phyloP scores from a whole-genome alignment of 2,797 vertebrate genomes.

The Avahi laniger region DNA sequence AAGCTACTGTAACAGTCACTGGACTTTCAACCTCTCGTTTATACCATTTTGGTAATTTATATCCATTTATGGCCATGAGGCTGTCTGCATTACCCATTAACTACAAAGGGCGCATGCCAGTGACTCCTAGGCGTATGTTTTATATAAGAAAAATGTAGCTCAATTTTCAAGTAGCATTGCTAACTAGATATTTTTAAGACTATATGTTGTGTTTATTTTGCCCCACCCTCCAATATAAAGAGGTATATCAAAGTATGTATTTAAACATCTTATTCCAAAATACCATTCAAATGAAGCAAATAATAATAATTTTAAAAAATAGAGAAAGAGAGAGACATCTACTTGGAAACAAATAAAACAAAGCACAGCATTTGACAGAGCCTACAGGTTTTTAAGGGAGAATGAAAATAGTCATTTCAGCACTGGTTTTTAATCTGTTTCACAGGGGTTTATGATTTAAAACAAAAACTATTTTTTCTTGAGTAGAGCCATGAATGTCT shows the following conservation, averaged over 20 bases:
- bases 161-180: slow-evolving; percentile 69
- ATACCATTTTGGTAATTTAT: slow-evolving; percentile 83
- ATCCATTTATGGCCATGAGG: slow-evolving; percentile 71
- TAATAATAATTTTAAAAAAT: slow-evolving; percentile 45
- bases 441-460: background rate
- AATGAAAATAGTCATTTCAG: background rate
- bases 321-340: slow-evolving; percentile 56
- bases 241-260: slow-evolving; percentile 3
- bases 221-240: background rate
- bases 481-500: background rate
- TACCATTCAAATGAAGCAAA: slow-evolving; percentile 73
- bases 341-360: slow-evolving; percentile 84
- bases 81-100: slow-evolving; percentile 86
- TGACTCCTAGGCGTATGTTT: slow-evolving; percentile 67
- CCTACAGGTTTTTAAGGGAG: slow-evolving; percentile 49
- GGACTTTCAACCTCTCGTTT: slow-evolving; percentile 95
- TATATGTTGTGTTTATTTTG: slow-evolving; percentile 34
- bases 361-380: slow-evolving; percentile 87
- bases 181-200: slow-evolving; percentile 26
- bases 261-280: slow-evolving; percentile 72
- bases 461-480: slow-evolving; percentile 31
- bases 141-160: background rate
- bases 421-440: slow-evolving; percentile 51
- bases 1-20: slow-evolving; percentile 86
- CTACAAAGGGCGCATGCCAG: slow-evolving; percentile 69